A percentile compares a stretch with the other conserved stretches of the same genome.
Conservation (phyloP, 2,113 vertebrate species). For the Podarcis muralis region DNA sequence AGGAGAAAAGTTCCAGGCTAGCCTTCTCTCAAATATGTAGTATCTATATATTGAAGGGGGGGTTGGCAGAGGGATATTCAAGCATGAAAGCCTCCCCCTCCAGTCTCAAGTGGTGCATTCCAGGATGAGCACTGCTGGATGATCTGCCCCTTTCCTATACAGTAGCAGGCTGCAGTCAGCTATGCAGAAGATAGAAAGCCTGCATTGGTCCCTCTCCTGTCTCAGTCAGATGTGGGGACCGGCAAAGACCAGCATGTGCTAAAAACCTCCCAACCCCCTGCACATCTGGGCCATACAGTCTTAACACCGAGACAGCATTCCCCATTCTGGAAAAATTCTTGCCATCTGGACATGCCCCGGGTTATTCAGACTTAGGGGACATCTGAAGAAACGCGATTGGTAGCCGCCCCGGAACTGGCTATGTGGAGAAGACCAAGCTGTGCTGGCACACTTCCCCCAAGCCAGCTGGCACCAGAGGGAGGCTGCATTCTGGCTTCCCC, state of each 20-base stretch:
- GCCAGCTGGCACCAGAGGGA: conserved; percentile 71
- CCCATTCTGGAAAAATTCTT: not conserved
- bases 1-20: not conserved
- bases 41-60: not conserved
- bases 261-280: not conserved
- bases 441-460: conserved; percentile 65
- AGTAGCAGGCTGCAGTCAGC: not conserved
- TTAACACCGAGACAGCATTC: conserved; percentile 1
- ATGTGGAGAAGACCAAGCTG: conserved; percentile 65
- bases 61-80: not conserved
- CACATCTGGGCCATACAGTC: conserved; percentile 21
- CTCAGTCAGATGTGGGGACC: not conserved
- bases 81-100: too few relatives aligned
- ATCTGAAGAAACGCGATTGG: conserved; percentile 11
- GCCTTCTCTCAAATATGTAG: not conserved
- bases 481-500: conserved; percentile 72
- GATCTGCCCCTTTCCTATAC: not conserved
- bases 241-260: not conserved
- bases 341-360: conserved; percentile 38
- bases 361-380: conserved; percentile 32
- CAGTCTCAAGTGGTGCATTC: not conserved
- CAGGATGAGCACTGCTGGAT: not conserved
- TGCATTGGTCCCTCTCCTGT: not conserved
- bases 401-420: conserved; percentile 54
- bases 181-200: not conserved